Base-by-base conservation (phyloP, 2,888 invertebrate genomes). In the Melieria picta region DNA sequence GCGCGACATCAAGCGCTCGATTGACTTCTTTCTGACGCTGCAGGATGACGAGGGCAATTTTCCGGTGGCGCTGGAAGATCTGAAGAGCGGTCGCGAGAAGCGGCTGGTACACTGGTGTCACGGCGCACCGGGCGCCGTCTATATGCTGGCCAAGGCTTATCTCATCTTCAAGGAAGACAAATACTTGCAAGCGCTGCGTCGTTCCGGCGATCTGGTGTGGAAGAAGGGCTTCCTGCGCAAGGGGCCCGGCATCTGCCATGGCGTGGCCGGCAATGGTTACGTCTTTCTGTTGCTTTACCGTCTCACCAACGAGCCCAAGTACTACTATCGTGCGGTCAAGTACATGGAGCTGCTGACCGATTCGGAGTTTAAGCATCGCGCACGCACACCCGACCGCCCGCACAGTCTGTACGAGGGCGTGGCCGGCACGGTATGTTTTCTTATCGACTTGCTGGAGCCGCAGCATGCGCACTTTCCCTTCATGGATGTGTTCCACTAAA, bases 81-180 rank as follows among this genome's bases (percentile, higher is more conserved):
- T 89, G 5, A 80, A 88, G 52, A 84, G 84, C 57, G 89, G 90
- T 4, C 79, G 85, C 11, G 84, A 87, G 10, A 91, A 94, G 72
- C 92, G 94, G 74, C 87, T 96, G 10, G 90, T 96, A 0, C 96
- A 96, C 82, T 96, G 96, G 96, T 96, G 96, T 84, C 96, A 96
- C 83, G 96, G 96, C 0, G 94, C 94, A 9, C 92, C 94, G 7
- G 96, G 96, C 0, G 90, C 91, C 0, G 88, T 95, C 7, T 96
- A 95, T 81, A 84, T 95, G 50, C 56, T 96, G 88, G 94, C 94
- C 1, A 93, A 92, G 84, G 94, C 96, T 0, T 95, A 92, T 83
- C 84, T 92, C 47, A 86, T 91, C 2, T 96, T 91, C 88, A 90
- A 91, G 74, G 94, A 95, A 57, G 88, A 90, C 1, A 92, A 90